Evolutionary conservation across 1,140 invertebrate genomes (phyloP).

Genomic region (Penaeus japonicus): DNA sequence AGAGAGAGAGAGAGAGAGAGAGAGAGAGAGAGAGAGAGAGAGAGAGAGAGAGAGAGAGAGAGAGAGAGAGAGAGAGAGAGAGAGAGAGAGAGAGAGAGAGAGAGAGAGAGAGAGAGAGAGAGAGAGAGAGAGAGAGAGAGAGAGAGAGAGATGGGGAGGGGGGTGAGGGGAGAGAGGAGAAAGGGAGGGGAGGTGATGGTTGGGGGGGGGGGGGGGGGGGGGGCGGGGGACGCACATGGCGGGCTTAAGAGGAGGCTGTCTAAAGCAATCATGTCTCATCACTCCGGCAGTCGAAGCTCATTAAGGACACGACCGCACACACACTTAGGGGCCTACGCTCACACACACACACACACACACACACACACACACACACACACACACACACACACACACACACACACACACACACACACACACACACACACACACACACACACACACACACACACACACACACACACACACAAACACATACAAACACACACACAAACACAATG

Average conservation of each 20-base stretch:
- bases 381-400: too few species aligned
- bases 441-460: background rate
- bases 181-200: too few species aligned
- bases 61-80: background rate
- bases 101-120: background rate
- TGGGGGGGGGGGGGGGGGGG: background rate
- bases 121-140: background rate
- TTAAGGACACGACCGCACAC: too few species aligned
- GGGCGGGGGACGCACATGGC: background rate
- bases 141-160: background rate
- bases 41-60: too few species aligned
- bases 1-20: background rate
- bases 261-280: background rate
- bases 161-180: too few species aligned
- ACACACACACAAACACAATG: background rate
- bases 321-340: too few species aligned
- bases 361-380: too few species aligned
- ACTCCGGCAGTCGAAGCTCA: too few species aligned
- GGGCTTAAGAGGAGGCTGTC: background rate
- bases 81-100: background rate
- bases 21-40: background rate
- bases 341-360: too few species aligned
- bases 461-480: background rate
- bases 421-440: background rate
- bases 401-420: background rate